Evolutionary conservation across 1,140 invertebrate species (phyloP).

Genomic region (Contarinia nasturtii): DNA sequence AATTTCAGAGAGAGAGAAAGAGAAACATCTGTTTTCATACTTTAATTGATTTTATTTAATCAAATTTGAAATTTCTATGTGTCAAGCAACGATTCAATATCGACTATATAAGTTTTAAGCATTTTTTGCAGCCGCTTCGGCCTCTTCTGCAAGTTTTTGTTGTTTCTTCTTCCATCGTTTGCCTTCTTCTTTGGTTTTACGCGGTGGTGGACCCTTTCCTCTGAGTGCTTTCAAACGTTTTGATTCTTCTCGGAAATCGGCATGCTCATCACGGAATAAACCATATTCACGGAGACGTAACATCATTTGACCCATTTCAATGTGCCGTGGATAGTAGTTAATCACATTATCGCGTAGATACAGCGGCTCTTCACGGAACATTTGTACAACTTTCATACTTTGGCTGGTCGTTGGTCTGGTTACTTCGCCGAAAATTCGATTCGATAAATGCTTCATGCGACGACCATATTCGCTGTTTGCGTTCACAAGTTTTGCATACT

Average conservation of each 20-base stretch:
- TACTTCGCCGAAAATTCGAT: constrained; percentile 80
- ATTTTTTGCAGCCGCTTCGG: too few species aligned
- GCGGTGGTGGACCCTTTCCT: constrained; percentile 38
- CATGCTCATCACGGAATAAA: constrained; percentile 72
- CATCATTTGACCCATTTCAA: constrained; percentile 55
- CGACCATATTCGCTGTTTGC: constrained; percentile 56
- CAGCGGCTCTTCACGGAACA: constrained; percentile 55
- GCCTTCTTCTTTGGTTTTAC: not conserved
- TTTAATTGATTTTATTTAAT: too few species aligned
- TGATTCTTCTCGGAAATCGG: constrained; percentile 86
- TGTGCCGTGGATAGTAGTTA: constrained; percentile 72
- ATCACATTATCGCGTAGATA: constrained; percentile 53
- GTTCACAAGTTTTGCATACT: constrained; percentile 49
- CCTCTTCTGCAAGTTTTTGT: too few species aligned
- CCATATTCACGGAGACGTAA: constrained; percentile 51
- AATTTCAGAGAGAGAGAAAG: too few species aligned
- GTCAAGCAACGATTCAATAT: too few species aligned
- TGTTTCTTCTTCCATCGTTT: not conserved
- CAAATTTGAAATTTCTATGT: too few species aligned
- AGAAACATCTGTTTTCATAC: too few species aligned
- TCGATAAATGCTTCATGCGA: constrained; percentile 70
- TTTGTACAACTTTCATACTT: constrained; percentile 66
- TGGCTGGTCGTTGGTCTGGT: constrained; percentile 46
- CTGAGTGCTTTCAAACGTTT: constrained; percentile 48
- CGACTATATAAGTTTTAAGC: too few species aligned